A percentile compares a stretch with the other conserved stretches of the same genome.
phyloP scores from a whole-genome alignment of 2,113 vertebrate species.

The Mystacornis crossleyi region DNA sequence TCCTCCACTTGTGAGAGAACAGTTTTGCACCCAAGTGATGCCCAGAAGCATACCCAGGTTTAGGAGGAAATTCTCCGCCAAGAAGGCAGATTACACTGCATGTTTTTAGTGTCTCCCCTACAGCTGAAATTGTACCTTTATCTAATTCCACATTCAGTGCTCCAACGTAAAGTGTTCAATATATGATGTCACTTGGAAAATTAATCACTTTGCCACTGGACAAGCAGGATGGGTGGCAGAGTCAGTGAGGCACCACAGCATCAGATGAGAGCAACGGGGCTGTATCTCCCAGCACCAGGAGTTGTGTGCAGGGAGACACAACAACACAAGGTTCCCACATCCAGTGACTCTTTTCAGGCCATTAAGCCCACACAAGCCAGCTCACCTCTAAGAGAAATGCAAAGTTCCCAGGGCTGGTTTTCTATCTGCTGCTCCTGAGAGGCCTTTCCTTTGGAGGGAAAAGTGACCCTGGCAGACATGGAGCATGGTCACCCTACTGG shows the following conservation, averaged over 20 bases:
- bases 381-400: background rate
- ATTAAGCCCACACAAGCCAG: background rate
- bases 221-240: background rate
- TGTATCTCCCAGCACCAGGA: background rate
- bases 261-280: accelerated
- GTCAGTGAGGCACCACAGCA: background rate
- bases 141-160: background rate
- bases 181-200: conserved; percentile 1
- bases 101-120: background rate
- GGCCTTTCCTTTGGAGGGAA: background rate
- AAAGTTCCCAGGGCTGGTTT: background rate
- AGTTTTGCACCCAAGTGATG: background rate
- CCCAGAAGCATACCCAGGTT: background rate
- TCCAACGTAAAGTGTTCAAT: background rate
- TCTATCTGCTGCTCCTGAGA: accelerated
- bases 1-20: background rate
- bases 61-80: background rate
- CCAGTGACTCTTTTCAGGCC: background rate
- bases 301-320: accelerated
- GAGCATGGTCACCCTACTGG: background rate
- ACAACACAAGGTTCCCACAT: background rate
- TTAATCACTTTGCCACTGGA: background rate
- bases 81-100: background rate
- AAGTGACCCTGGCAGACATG: background rate
- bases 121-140: background rate